Base-by-base conservation (phyloP, 2,797 vertebrate genomes). In the Lepus oiostolus region DNA sequence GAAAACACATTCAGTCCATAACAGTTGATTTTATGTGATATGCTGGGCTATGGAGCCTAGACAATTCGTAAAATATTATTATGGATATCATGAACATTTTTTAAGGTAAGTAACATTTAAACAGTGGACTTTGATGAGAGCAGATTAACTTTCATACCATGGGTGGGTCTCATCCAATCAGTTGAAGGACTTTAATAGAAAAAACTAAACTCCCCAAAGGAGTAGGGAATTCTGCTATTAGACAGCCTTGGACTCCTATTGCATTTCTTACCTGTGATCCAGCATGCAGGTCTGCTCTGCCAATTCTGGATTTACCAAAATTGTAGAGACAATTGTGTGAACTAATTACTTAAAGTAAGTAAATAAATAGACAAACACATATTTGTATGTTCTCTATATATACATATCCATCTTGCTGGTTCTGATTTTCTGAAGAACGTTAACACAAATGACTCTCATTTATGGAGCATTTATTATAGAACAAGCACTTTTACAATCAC, bases 381-480 rank as follows among this genome's bases (percentile, higher is more conserved):
- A 24, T 38, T 9, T 72, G 35, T 38, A 35, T 71, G 70, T 71
- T 42, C 22, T 74, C 1, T 74, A 38, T 7, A 19, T 10, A 6
- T 11, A 38, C 54, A 74, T 3, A 67, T 2, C 32, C 4, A 65
- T 68, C 1, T 14, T 70, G 21, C 83, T 54, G 7, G 11, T 85
- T 92, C 75, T 83, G 2, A 74, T 74, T 84, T 19, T 63, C 28
- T 91, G 32, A 2, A 79, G 72, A 83, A 63, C 11, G 76, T 17
- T 38, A 86, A 52, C 30, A 93, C 52, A 91, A 89, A 89, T 14
- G 21, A 28, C 16, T 93, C 76, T 70, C 6, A 42, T 19, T 80
- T 60, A 85, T 24, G 70, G 81, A 75, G 42, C 58, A 85, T 83
- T 63, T 93, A 75, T 79, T 70, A 85, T 68, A 13, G 72, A 50